Evolutionary conservation across 2,888 invertebrate genomes (phyloP).

Genomic region (Geotrupes spiniger): DNA sequence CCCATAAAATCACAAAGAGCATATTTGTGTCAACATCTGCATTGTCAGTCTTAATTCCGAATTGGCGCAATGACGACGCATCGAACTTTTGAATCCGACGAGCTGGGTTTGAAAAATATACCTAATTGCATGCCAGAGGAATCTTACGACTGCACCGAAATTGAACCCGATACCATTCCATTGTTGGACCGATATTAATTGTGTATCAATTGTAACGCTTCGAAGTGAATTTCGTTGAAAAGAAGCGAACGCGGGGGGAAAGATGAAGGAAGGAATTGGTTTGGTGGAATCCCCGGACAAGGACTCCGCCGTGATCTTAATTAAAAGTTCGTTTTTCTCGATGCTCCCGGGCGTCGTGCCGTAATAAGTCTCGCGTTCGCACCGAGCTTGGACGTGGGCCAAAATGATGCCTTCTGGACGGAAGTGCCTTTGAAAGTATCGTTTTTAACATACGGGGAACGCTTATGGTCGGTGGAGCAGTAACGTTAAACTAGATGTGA

Average conservation of each 20-base stretch:
- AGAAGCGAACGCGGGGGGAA: slow-evolving; percentile 22
- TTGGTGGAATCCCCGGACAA: slow-evolving; percentile 29
- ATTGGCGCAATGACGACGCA: too few relatives aligned
- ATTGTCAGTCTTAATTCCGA: too few relatives aligned
- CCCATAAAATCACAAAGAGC: too few relatives aligned
- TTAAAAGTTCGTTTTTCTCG: slow-evolving; percentile 37
- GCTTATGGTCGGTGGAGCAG: too few relatives aligned
- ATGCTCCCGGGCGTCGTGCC: slow-evolving; percentile 26
- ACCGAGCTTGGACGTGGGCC: slow-evolving; percentile 25
- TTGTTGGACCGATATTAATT: neutral
- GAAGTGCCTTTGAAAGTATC: neutral
- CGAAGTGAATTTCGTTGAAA: slow-evolving; percentile 21
- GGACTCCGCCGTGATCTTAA: slow-evolving; percentile 35
- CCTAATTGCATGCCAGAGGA: too few relatives aligned
- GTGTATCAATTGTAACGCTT: slow-evolving; percentile 7
- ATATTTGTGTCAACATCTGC: too few relatives aligned
- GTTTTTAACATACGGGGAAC: too few relatives aligned
- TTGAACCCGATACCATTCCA: too few relatives aligned
- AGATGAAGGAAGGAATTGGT: slow-evolving; percentile 5
- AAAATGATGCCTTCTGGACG: slow-evolving; percentile 10
- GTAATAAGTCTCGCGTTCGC: slow-evolving; percentile 31
- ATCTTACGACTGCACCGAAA: too few relatives aligned
- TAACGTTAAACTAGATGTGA: too few relatives aligned
- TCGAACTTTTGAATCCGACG: too few relatives aligned
- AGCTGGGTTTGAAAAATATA: too few relatives aligned